Evolutionary conservation across 1,140 invertebrate genomes (phyloP).

Genomic region (Danaus plexippus): DNA sequence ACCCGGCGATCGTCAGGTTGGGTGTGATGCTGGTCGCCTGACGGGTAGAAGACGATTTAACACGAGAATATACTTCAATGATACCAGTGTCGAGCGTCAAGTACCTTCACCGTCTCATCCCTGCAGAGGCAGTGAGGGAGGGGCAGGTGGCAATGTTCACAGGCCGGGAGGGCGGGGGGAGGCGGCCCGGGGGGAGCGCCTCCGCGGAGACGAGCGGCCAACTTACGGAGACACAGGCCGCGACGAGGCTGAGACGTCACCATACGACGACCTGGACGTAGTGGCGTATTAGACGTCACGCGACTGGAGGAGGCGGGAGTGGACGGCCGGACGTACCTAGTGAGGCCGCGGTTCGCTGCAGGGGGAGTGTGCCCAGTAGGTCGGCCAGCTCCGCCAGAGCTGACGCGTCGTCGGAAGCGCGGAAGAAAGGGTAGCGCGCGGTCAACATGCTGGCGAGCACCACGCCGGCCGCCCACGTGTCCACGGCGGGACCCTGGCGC

Average conservation of each 20-base stretch:
- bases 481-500: slow-evolving; percentile 77
- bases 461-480: slow-evolving; percentile 92
- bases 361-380: slow-evolving; percentile 81
- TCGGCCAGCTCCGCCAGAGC: slow-evolving; percentile 88
- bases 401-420: slow-evolving; percentile 82
- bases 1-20: slow-evolving; percentile 35
- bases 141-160: slow-evolving; percentile 26
- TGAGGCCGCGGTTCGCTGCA: slow-evolving; percentile 78
- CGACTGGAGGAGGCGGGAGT: neutral
- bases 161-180: slow-evolving; percentile 9
- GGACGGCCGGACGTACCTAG: slow-evolving; percentile 73
- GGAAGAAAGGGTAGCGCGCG: slow-evolving; percentile 85
- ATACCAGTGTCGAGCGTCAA: neutral
- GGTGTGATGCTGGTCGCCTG: slow-evolving; percentile 14
- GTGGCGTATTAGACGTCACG: too few relatives aligned
- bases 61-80: slow-evolving; percentile 3
- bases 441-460: slow-evolving; percentile 87
- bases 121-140: slow-evolving; percentile 29
- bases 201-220: slow-evolving; percentile 39
- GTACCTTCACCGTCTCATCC: slow-evolving; percentile 12
- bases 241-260: slow-evolving; percentile 33
- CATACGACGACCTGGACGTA: slow-evolving; percentile 36
- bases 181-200: slow-evolving; percentile 1
- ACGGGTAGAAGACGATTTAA: neutral
- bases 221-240: slow-evolving; percentile 49